Evolutionary conservation across 2,888 invertebrate species (phyloP), one percentile per base, ranked within the genome.

Genomic region (Octonoba sinensis): DNA sequence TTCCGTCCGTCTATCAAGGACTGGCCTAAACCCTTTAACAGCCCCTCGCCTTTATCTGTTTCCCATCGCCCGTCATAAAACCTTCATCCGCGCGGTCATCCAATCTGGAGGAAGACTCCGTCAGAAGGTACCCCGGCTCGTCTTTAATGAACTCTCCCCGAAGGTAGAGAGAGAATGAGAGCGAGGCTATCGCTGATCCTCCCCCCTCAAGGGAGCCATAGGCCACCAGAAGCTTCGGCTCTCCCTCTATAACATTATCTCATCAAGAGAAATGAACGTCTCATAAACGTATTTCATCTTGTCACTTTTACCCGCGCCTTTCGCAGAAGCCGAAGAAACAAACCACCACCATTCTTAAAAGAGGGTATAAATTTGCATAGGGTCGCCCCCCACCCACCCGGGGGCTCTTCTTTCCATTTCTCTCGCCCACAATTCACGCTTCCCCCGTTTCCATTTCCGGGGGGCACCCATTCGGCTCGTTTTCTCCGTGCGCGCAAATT

Each of bases 261-360:
- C 83, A 83, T 83, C 83, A 83, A 78, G 83, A 77, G 83, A 83
- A 83, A 83, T 83, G 83, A 83, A 83, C 36, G 74, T 54, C 83
- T 83, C 83, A 77, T 83, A 83, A 83, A 77, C 73, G 83, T 83
- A 83, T 83, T 83, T 83, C 83, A 83, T 83, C 83, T 77, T 83
- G 83, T 83, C 83, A 82, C 49, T 57, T 70, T 15, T 36, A 22
- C 60, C 36, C 22, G 47, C 65, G 59, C 72, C 66, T 65, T 44
- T 56, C 24, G 67, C 46, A 44, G 64, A 54, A 72, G 60, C 69
- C 79, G 64, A 82, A 75, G 82, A 82, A 82, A 82, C 82, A 75
- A 75, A 75, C 75, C 82, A 54, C 65, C 74, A 47, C 76, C 72
- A 76, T 76, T 82, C 82, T 75, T 36, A 81, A 81, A 81, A 69